Conservation (phyloP, 2,888 invertebrate genomes). For the Epinotia ramella region DNA sequence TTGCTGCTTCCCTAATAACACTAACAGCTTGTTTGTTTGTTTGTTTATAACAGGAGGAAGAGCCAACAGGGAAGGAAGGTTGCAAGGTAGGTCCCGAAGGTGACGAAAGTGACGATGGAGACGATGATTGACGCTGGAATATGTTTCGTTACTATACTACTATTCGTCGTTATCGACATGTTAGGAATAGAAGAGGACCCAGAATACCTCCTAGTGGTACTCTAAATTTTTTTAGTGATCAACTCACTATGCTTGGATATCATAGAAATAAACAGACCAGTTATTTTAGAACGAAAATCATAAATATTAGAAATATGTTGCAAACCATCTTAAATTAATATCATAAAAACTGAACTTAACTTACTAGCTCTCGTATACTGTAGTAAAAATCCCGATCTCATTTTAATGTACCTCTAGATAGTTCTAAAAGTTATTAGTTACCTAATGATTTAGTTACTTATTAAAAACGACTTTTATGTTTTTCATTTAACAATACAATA, state of each 20-base stretch:
- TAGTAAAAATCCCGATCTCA: slow-evolving; percentile 2
- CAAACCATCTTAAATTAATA: background rate
- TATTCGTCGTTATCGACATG: background rate
- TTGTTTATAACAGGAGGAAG: slow-evolving; percentile 46
- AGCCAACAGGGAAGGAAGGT: slow-evolving; percentile 30
- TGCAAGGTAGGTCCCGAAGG: slow-evolving; percentile 45
- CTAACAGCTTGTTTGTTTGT: slow-evolving; percentile 47
- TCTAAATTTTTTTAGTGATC: background rate
- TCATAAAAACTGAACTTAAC: too few species aligned
- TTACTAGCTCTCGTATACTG: background rate
- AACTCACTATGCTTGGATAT: background rate
- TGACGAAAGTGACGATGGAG: slow-evolving; percentile 23
- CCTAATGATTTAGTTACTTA: background rate
- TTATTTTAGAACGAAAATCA: background rate
- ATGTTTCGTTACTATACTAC: background rate
- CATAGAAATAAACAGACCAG: background rate
- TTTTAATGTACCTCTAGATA: background rate
- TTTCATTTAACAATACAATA: background rate
- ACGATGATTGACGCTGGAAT: slow-evolving; percentile 17
- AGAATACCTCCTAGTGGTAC: background rate
- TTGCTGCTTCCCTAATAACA: slow-evolving; percentile 37
- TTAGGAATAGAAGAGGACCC: background rate
- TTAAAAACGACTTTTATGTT: background rate
- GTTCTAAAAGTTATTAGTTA: background rate
- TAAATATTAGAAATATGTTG: background rate